These are phyloP conservation scores for Parasteatoda tepidariorum DNA, from an alignment of 1,140 invertebrate species.

Conservation along the genomic window DNA sequence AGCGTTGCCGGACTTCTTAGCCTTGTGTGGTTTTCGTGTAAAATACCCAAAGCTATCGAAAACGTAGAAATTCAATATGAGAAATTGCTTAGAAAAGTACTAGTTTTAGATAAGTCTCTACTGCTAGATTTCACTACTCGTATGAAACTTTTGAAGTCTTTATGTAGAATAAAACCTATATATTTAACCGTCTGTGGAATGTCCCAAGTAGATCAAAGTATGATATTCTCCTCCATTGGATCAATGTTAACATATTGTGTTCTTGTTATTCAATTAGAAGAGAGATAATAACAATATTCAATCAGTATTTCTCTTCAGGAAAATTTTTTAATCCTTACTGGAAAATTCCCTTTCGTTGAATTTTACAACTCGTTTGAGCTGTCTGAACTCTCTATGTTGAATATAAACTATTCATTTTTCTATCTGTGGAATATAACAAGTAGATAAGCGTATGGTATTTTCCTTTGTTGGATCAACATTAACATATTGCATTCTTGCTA, in stretches of 20 bases:
- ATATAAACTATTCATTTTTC: neutral
- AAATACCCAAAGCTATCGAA: neutral
- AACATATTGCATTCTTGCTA: neutral
- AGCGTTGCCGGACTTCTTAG: neutral
- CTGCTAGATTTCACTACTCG: neutral
- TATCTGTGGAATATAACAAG: neutral
- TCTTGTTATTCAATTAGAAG: conserved; percentile 7
- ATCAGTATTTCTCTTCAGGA: neutral
- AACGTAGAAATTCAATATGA: neutral
- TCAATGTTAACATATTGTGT: neutral
- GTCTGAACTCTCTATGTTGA: neutral
- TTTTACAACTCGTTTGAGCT: neutral
- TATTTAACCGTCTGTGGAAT: neutral
- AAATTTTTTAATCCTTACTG: neutral
- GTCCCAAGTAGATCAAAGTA: neutral
- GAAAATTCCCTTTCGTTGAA: neutral
- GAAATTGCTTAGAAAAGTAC: neutral
- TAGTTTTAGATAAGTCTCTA: neutral
- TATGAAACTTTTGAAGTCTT: neutral
- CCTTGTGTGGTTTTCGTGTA: neutral
- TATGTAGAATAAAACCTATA: neutral
- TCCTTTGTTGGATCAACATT: neutral
- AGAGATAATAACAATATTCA: neutral
- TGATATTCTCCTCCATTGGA: neutral
- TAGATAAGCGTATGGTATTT: neutral